Conservation (phyloP, 2,888 invertebrate species). For the Sisyra terminalis region DNA sequence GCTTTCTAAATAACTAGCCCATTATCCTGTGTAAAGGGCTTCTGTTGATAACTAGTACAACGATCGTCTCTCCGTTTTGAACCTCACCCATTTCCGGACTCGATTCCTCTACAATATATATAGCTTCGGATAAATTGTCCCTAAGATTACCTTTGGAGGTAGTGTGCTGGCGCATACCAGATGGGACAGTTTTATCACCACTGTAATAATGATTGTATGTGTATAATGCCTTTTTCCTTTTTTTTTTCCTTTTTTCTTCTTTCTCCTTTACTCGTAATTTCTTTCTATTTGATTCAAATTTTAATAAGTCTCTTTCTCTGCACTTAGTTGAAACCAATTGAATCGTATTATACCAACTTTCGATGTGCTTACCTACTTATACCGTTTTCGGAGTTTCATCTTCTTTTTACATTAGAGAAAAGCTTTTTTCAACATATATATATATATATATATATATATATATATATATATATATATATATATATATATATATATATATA, state of each 20-base stretch:
- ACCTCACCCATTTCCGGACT: neutral
- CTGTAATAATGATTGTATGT: constrained; percentile 1
- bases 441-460: constrained; percentile 8
- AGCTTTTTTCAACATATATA: constrained; percentile 3
- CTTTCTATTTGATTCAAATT: neutral
- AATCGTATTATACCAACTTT: neutral
- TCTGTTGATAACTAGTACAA: constrained; percentile 12
- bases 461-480: constrained; percentile 6
- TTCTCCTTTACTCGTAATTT: no score
- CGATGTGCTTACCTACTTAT: constrained; percentile 1
- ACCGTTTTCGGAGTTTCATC: neutral
- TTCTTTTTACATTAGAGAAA: neutral
- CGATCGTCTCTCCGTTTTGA: constrained; percentile 1
- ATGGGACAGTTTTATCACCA: constrained; percentile 7
- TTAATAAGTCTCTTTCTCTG: neutral
- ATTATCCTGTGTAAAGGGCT: constrained; percentile 24
- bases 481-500: constrained; percentile 8
- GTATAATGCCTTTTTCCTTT: constrained; percentile 2
- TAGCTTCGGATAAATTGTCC: constrained; percentile 7
- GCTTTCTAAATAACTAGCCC: constrained; percentile 28
- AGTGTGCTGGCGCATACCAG: constrained; percentile 3
- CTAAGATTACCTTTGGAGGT: constrained; percentile 6
- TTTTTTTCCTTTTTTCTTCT: no score
- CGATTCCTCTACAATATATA: neutral
- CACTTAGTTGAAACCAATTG: neutral